Conservation (phyloP, 1,140 invertebrate species). For the Penaeus chinensis region DNA sequence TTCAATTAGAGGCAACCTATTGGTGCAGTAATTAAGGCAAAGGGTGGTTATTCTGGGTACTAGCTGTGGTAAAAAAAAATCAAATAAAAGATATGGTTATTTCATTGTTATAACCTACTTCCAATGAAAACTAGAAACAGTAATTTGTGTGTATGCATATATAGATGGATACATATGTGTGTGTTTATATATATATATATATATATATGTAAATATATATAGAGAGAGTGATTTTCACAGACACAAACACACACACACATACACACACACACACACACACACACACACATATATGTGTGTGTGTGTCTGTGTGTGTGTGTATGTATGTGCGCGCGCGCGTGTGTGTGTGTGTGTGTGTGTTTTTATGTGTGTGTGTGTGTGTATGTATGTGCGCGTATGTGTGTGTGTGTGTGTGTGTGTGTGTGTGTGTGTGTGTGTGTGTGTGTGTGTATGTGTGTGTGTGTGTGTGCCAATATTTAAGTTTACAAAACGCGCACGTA, state of each 20-base stretch:
- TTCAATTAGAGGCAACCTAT: no score
- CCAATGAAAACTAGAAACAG: neutral
- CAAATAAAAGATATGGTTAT: no score
- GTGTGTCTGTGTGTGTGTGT: no score
- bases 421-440: neutral
- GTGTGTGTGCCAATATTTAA: neutral
- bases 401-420: neutral
- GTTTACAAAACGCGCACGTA: neutral
- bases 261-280: slow-evolving; percentile 22
- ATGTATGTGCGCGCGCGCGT: neutral
- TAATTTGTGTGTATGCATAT: neutral
- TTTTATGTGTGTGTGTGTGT: neutral
- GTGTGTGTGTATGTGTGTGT: neutral
- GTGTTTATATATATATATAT: slow-evolving; percentile 14
- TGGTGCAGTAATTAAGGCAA: no score
- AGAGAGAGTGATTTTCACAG: neutral
- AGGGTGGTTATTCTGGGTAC: no score
- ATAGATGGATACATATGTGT: neutral
- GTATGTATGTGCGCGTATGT: neutral
- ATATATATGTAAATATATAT: slow-evolving; percentile 12
- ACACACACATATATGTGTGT: neutral
- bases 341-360: neutral
- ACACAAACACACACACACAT: neutral
- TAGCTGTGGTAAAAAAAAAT: no score
- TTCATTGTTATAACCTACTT: no score